These are phyloP conservation scores for Rhopalosiphum nymphaeae DNA, from an alignment of 2,888 invertebrate species.

Conservation along the genomic window DNA sequence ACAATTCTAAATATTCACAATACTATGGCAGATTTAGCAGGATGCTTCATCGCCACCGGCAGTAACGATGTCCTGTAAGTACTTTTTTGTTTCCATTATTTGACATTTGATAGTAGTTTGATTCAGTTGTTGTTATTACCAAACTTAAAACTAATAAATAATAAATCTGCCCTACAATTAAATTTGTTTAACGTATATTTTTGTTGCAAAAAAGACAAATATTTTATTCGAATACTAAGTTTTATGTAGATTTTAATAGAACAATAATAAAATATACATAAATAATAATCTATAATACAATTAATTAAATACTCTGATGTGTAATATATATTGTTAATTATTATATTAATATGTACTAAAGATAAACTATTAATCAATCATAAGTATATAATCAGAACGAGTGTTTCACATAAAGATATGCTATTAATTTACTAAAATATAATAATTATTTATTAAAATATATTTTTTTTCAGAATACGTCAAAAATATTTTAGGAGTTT, in stretches of 20 bases:
- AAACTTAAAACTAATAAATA: neutral
- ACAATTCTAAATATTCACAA: neutral
- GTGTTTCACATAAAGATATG: neutral
- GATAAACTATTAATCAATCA: neutral
- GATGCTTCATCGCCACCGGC: conserved; percentile 38
- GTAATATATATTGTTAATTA: neutral
- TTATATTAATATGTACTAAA: neutral
- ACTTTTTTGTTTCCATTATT: neutral
- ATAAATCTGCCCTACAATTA: neutral
- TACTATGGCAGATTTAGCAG: conserved; percentile 38
- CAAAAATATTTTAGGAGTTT: neutral
- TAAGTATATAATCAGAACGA: neutral
- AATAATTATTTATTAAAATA: neutral
- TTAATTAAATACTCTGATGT: no score
- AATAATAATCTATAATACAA: no score
- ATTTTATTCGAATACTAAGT: neutral
- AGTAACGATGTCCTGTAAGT: conserved; percentile 42
- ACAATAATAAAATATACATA: neutral
- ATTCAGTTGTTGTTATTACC: neutral
- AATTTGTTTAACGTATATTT: neutral
- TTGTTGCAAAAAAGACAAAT: neutral
- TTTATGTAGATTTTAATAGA: neutral
- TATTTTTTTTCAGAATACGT: neutral
- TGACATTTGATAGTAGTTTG: neutral
- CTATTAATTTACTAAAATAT: neutral